phyloP scores from a whole-genome alignment of 2,888 invertebrate species.

The Alsophila aescularia region DNA sequence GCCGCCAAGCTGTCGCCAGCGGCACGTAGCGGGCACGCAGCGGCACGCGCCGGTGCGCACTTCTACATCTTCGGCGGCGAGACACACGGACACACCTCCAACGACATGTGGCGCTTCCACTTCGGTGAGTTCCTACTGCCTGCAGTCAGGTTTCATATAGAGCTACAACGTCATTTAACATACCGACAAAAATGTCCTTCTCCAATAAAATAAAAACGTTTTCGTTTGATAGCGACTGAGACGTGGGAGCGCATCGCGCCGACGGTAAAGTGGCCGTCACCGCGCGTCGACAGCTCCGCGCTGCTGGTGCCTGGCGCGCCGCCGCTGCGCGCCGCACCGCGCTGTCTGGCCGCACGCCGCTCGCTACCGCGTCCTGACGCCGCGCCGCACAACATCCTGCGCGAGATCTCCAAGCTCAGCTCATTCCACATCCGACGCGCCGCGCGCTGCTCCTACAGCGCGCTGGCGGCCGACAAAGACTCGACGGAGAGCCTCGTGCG shows the following conservation, averaged over 20 bases:
- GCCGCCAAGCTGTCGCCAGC: constrained; percentile 87
- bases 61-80: constrained; percentile 93
- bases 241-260: constrained; percentile 89
- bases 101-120: constrained; percentile 93
- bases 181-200: background rate
- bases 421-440: constrained; percentile 87
- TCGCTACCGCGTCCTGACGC: constrained; percentile 62
- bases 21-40: constrained; percentile 90
- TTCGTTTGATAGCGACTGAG: constrained; percentile 84
- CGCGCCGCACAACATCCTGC: constrained; percentile 78
- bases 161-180: background rate
- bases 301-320: constrained; percentile 77
- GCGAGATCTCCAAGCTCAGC: constrained; percentile 82
- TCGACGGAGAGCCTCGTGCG: constrained; percentile 86
- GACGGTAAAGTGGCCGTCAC: constrained; percentile 86
- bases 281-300: constrained; percentile 88
- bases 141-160: background rate
- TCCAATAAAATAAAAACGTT: background rate
- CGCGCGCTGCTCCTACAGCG: constrained; percentile 89
- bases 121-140: constrained; percentile 82
- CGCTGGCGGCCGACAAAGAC: constrained; percentile 84
- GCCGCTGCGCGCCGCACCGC: constrained; percentile 52
- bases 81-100: constrained; percentile 87
- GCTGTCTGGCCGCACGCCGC: constrained; percentile 84
- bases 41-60: constrained; percentile 89